Evolutionary conservation across 2,888 invertebrate species (phyloP), one percentile per base, ranked within the genome.

Genomic region (Orthosia gracilis): DNA sequence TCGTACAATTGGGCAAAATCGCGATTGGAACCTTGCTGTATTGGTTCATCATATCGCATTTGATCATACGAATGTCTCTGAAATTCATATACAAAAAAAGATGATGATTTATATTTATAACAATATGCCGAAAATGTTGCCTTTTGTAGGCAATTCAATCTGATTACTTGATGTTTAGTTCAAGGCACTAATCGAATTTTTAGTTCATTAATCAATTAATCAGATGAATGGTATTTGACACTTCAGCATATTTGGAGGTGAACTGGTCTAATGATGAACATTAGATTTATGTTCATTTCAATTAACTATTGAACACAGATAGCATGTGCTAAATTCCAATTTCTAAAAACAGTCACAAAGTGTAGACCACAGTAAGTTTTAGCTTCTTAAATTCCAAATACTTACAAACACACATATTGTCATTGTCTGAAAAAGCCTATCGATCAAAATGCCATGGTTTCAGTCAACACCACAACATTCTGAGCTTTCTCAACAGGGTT

Each of bases 61-160:
- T 87, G 88, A 80, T 88, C 84, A 71, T 88, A 88, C 80, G 88
- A 90, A 81, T 88, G 89, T 87, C 91, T 93, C 94, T 94, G 94
- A 93, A 94, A 94, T 89, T 86, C 70, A 83, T 87, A 87, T 70
- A 85, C 40, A 86, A 90, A 91, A 90, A 91, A 89, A 83, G 55
- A 64, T 78, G 77, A 73, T 69, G 57, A 78, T 70, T 76, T 83
- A 78, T 59, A 74, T 73, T 73, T 72, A 47, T 61, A 67, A 70
- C 63, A 76, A 78, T 81, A 78, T 73, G 73, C 85, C 80, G 74
- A 80, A 63, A n/a, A 21, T 71, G 57, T 12, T 54, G 23, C 52
- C 73, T 58, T 65, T 64, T 21, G 40, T 54, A 18, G 13, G 26
- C 57, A 70, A 78, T 76, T 70, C 47, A 63, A 69, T 67, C 68